Conservation (phyloP, 2,888 invertebrate species). For the Nineta flava region DNA sequence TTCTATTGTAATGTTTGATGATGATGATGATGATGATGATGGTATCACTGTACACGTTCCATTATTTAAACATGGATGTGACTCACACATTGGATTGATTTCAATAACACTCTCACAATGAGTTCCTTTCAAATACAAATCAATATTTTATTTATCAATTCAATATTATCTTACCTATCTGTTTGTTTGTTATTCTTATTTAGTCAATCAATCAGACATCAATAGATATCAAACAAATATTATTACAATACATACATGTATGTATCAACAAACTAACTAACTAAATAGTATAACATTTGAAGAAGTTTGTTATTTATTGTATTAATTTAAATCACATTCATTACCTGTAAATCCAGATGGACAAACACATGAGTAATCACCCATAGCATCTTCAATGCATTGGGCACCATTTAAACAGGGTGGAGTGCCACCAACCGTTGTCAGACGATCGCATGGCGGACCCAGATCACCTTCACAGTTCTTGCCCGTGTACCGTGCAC, state of each 20-base stretch:
- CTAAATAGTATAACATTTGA: too few species aligned
- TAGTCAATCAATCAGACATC: too few species aligned
- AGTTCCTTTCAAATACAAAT: not conserved
- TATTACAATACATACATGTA: too few species aligned
- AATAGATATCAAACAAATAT: too few species aligned
- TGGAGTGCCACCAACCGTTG: conserved; percentile 25
- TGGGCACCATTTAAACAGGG: conserved; percentile 60
- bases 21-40: too few species aligned
- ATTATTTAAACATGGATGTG: conserved; percentile 64
- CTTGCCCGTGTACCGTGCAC: conserved; percentile 69
- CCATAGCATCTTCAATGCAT: conserved; percentile 50
- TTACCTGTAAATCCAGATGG: conserved; percentile 45
- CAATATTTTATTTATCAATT: too few species aligned
- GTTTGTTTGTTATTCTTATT: too few species aligned
- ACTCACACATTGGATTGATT: conserved; percentile 52
- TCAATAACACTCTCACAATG: conserved; percentile 57
- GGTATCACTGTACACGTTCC: conserved; percentile 42
- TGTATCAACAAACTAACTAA: too few species aligned
- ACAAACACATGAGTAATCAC: conserved; percentile 59
- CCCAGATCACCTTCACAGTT: conserved; percentile 75
- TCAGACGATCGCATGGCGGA: conserved; percentile 45
- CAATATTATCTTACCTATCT: conserved; percentile 1
- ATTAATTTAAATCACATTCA: too few species aligned
- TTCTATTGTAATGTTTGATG: too few species aligned
- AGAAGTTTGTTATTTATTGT: too few species aligned